These are phyloP conservation scores for Wasmannia auropunctata DNA, from an alignment of 1,140 invertebrate species.

Conservation along the genomic window DNA sequence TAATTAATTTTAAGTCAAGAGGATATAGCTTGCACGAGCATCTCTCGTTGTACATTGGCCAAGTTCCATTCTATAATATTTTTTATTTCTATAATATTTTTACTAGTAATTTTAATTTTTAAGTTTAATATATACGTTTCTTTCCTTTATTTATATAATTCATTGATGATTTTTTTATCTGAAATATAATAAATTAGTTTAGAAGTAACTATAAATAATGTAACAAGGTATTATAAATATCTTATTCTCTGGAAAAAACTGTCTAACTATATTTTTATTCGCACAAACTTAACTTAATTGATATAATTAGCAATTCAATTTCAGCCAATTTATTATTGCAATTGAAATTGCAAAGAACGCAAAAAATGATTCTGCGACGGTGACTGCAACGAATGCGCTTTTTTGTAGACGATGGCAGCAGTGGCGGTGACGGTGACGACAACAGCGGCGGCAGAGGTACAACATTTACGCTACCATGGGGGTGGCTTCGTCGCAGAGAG, in stretches of 20 bases:
- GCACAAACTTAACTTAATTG: background rate
- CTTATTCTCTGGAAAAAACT: background rate
- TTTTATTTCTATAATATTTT: too few species aligned
- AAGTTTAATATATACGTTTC: background rate
- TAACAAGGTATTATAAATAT: background rate
- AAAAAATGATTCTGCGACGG: background rate
- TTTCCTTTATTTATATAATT: background rate
- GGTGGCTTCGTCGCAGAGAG: slow-evolving; percentile 55
- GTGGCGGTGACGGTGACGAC: background rate
- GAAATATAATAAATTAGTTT: background rate
- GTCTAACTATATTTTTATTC: background rate
- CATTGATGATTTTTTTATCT: background rate
- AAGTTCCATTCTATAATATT: background rate
- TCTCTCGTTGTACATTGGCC: slow-evolving; percentile 7
- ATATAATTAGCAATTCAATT: background rate
- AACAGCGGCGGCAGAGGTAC: background rate
- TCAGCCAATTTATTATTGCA: background rate
- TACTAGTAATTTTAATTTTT: background rate
- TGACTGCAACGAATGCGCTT: slow-evolving; percentile 36
- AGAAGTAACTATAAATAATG: background rate
- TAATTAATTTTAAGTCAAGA: background rate
- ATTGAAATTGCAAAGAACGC: background rate
- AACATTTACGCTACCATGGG: slow-evolving; percentile 34
- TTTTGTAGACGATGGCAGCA: background rate
- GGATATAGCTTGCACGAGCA: background rate